Conservation (phyloP, 2,113 vertebrate species). For the Euleptes europaea region DNA sequence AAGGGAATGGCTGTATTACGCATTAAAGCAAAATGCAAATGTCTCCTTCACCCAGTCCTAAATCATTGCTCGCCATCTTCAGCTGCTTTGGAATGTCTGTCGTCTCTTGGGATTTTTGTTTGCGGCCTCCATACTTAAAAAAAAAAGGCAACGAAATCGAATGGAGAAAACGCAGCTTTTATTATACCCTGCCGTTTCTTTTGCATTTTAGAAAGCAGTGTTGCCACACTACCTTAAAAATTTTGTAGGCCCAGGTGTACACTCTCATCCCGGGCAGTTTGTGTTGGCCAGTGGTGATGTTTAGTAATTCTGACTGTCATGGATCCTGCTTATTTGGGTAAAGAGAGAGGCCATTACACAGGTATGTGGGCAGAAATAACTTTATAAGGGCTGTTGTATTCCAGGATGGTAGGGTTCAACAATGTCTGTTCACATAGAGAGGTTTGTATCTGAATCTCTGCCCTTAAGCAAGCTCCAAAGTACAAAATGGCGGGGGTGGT, state of each 20-base stretch:
- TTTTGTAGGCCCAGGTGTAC: constrained; percentile 20
- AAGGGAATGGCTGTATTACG: constrained; percentile 64
- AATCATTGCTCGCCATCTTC: constrained; percentile 52
- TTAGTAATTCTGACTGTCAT: constrained; percentile 23
- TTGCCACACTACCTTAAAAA: neutral
- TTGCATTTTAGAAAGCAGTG: neutral
- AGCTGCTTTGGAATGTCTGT: constrained; percentile 52
- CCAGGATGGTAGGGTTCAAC: neutral
- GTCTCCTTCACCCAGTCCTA: constrained; percentile 61
- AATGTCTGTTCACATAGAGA: neutral
- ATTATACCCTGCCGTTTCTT: constrained; percentile 32
- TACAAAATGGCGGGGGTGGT: constrained; percentile 17
- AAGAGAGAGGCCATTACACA: constrained; percentile 39
- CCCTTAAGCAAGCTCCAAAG: neutral
- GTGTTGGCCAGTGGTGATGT: constrained; percentile 16
- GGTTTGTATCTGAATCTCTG: constrained; percentile 21
- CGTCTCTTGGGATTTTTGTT: constrained; percentile 2
- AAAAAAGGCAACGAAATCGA: constrained; percentile 36
- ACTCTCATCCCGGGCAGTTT: neutral
- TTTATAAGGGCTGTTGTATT: neutral
- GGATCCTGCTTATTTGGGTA: neutral
- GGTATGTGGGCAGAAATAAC: constrained; percentile 2
- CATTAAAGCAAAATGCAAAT: constrained; percentile 50
- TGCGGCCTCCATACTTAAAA: constrained; percentile 20
- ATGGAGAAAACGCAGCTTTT: constrained; percentile 54